A percentile compares a stretch with the other conserved stretches of the same genome.
These are phyloP conservation scores for Caenorhabditis inopinata DNA, from an alignment of 1,140 invertebrate genomes.

Conservation along the genomic window DNA sequence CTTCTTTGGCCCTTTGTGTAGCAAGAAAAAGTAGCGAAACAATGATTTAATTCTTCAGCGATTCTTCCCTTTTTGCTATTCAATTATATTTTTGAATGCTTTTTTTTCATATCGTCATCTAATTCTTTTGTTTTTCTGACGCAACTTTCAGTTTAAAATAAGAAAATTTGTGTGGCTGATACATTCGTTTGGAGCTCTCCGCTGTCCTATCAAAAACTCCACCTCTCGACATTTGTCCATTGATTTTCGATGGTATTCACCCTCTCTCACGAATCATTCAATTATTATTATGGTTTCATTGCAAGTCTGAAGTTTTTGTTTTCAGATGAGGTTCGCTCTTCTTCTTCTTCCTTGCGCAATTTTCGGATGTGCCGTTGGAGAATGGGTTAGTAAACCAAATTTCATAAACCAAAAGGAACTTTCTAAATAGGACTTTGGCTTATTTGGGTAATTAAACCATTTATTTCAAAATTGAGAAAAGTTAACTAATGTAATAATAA, in stretches of 20 bases:
- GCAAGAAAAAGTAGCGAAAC: no score
- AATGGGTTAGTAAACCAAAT: slow-evolving; percentile 19
- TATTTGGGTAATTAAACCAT: no score
- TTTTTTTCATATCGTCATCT: slow-evolving; percentile 10
- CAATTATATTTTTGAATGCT: slow-evolving; percentile 8
- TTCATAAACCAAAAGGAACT: no score
- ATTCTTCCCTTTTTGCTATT: neutral
- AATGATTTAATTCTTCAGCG: no score
- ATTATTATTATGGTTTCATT: neutral
- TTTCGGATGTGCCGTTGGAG: slow-evolving; percentile 39
- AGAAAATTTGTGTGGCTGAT: no score
- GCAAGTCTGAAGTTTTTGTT: neutral
- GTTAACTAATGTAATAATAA: no score
- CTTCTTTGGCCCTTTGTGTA: no score
- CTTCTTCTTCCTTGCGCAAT: slow-evolving; percentile 35
- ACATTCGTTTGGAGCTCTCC: no score
- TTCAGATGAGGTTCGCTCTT: neutral
- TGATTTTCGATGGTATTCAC: no score
- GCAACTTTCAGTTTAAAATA: slow-evolving; percentile 20
- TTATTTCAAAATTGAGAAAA: no score
- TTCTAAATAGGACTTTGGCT: slow-evolving; percentile 22
- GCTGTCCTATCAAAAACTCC: neutral
- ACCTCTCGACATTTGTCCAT: no score
- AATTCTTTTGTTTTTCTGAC: neutral
- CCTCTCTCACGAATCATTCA: no score